phyloP scores from a whole-genome alignment of 2,888 invertebrate genomes.

The Shargacucullia verbasci region DNA sequence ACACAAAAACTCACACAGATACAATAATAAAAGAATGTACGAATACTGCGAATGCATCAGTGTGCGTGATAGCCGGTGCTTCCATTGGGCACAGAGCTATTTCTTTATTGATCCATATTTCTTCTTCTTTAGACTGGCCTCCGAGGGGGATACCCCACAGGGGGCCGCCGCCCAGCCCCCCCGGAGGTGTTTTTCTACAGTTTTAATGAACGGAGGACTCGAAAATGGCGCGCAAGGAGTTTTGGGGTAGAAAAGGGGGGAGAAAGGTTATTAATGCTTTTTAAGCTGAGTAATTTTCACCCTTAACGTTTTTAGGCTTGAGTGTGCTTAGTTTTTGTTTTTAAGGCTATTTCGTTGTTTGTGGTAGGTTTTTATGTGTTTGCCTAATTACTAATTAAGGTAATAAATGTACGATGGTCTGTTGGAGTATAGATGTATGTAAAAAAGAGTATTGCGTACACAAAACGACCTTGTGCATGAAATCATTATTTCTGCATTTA shows the following conservation, averaged over 20 bases:
- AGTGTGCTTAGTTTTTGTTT: slow-evolving; percentile 68
- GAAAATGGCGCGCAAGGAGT: slow-evolving; percentile 75
- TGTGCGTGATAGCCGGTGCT: slow-evolving; percentile 84
- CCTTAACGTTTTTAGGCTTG: slow-evolving; percentile 71
- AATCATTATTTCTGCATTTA: too few species aligned
- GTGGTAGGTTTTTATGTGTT: slow-evolving; percentile 53
- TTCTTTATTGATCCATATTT: slow-evolving; percentile 90
- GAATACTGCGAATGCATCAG: slow-evolving; percentile 62
- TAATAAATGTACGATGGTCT: slow-evolving; percentile 33
- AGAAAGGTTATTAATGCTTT: slow-evolving; percentile 87
- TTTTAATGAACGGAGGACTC: slow-evolving; percentile 87
- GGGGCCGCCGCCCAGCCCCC: slow-evolving; percentile 56
- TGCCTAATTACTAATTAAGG: slow-evolving; percentile 51
- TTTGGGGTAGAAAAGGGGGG: slow-evolving; percentile 66
- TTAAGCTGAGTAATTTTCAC: slow-evolving; percentile 84
- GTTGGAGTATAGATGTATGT: slow-evolving; percentile 14
- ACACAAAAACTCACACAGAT: slow-evolving; percentile 39
- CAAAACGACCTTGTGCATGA: too few species aligned
- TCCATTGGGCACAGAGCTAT: slow-evolving; percentile 88
- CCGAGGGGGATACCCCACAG: slow-evolving; percentile 58
- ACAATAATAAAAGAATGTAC: slow-evolving; percentile 58
- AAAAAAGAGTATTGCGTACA: background rate
- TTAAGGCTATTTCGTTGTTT: slow-evolving; percentile 55
- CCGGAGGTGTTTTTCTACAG: slow-evolving; percentile 87
- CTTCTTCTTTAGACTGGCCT: slow-evolving; percentile 87